These are phyloP conservation scores for Blastobasis lacticolella DNA, from an alignment of 2,888 invertebrate species.

Conservation along the genomic window DNA sequence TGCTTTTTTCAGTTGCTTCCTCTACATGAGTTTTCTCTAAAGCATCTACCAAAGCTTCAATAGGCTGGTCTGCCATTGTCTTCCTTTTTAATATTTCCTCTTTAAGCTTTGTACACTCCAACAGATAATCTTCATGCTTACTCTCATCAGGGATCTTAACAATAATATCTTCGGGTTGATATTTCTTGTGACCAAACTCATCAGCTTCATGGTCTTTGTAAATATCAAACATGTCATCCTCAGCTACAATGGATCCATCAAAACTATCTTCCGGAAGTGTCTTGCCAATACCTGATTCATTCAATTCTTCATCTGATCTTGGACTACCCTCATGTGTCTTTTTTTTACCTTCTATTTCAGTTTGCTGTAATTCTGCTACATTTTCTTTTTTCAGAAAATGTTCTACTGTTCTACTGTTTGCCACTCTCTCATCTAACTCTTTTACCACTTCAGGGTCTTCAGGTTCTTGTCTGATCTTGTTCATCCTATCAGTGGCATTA, in stretches of 20 bases:
- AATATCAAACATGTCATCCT: conserved; percentile 66
- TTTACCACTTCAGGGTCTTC: conserved; percentile 21
- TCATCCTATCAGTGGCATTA: conserved; percentile 26
- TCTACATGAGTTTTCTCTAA: conserved; percentile 50
- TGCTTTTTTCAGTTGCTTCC: conserved; percentile 3
- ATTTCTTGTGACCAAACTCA: conserved; percentile 68
- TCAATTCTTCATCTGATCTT: conserved; percentile 15
- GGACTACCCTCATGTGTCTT: background rate
- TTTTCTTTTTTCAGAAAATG: background rate
- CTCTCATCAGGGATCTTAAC: conserved; percentile 39
- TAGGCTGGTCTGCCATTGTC: conserved; percentile 38
- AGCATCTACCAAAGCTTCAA: conserved; percentile 49
- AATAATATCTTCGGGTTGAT: conserved; percentile 46
- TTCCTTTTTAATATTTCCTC: conserved; percentile 49
- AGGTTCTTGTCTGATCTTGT: conserved; percentile 32
- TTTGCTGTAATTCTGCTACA: too few species aligned
- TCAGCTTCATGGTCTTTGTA: conserved; percentile 58
- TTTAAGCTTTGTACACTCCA: conserved; percentile 57
- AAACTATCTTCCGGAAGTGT: conserved; percentile 51
- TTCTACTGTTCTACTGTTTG: background rate
- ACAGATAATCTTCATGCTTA: conserved; percentile 40
- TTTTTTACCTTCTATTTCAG: background rate
- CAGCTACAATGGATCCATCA: conserved; percentile 39
- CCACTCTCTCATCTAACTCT: conserved; percentile 13
- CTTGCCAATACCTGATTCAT: conserved; percentile 35